Percentiles rank a stretch among this genome's conserved stretches.
These are phyloP conservation scores for Drosophila meridiana DNA, from an alignment of 2,888 invertebrate genomes.

Conservation along the genomic window DNA sequence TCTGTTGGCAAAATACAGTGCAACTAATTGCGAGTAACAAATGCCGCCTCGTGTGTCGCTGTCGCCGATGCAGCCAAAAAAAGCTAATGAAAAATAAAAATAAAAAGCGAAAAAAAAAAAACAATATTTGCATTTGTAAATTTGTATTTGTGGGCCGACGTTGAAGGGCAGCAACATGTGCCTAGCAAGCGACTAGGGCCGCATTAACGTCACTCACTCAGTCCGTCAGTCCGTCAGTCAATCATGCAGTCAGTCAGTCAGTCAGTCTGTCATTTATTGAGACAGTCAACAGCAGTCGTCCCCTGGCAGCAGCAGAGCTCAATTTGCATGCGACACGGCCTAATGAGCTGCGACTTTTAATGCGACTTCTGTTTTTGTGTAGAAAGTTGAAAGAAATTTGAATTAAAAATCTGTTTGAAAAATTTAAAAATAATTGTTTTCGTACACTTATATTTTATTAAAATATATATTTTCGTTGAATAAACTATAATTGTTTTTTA, in stretches of 20 bases:
- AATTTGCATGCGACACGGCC: slow-evolving; percentile 10
- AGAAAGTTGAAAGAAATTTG: slow-evolving; percentile 2
- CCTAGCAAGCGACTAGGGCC: slow-evolving; percentile 23
- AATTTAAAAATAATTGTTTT: neutral
- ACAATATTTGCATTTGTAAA: slow-evolving; percentile 34
- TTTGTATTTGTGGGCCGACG: slow-evolving; percentile 31
- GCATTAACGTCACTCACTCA: slow-evolving; percentile 35
- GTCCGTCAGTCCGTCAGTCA: slow-evolving; percentile 23
- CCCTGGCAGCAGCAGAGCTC: slow-evolving; percentile 12
- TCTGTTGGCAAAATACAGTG: slow-evolving; percentile 69
- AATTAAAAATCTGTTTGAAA: neutral
- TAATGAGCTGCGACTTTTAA: slow-evolving; percentile 46
- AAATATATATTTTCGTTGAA: neutral
- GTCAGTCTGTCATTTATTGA: slow-evolving; percentile 25
- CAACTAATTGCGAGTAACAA: slow-evolving; percentile 81
- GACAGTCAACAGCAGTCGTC: slow-evolving; percentile 9
- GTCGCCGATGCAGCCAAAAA: slow-evolving; percentile 59
- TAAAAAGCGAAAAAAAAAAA: slow-evolving; percentile 17
- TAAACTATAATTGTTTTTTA: too few relatives aligned
- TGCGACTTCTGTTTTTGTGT: slow-evolving; percentile 3
- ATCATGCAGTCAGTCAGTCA: slow-evolving; percentile 21
- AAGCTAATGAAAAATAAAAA: neutral
- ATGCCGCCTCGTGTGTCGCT: slow-evolving; percentile 77
- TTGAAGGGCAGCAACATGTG: slow-evolving; percentile 77
- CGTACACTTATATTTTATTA: neutral